phyloP scores from a whole-genome alignment of 2,888 invertebrate genomes.

The Macroteleia sp. region DNA sequence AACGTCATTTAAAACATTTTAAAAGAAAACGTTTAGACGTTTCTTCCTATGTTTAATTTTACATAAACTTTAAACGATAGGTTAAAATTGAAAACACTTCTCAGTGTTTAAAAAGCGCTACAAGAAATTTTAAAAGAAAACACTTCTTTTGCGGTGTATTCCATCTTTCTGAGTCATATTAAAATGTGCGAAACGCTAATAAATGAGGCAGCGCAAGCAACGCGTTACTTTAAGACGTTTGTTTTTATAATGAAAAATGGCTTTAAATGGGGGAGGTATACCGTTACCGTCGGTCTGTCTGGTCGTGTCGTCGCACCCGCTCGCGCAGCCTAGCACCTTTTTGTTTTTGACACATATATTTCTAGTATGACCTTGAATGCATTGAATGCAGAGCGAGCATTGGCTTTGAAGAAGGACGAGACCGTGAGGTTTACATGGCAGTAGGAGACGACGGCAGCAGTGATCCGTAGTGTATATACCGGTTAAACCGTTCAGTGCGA shows the following conservation, averaged over 20 bases:
- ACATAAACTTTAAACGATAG: too few relatives aligned
- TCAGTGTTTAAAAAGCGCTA: too few relatives aligned
- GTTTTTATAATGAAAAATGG: constrained; percentile 19
- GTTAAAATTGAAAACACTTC: too few relatives aligned
- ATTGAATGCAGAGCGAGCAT: constrained; percentile 69
- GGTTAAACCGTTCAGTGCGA: constrained; percentile 77
- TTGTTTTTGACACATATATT: constrained; percentile 74
- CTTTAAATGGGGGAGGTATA: constrained; percentile 12
- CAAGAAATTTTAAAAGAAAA: too few relatives aligned
- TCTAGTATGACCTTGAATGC: constrained; percentile 77
- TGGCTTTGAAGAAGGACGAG: constrained; percentile 71
- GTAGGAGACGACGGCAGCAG: constrained; percentile 64
- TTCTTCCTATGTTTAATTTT: too few relatives aligned
- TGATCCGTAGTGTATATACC: constrained; percentile 75
- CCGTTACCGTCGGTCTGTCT: constrained; percentile 31
- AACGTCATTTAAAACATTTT: too few relatives aligned
- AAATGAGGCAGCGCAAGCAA: too few relatives aligned
- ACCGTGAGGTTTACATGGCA: constrained; percentile 68
- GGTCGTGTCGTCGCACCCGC: constrained; percentile 23
- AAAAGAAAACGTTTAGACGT: too few relatives aligned
- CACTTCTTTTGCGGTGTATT: too few relatives aligned
- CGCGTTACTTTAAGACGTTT: background rate
- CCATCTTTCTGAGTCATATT: too few relatives aligned
- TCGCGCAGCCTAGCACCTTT: constrained; percentile 22
- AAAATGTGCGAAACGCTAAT: too few relatives aligned